Base-by-base conservation (phyloP, 2,113 vertebrate genomes). In the Pachypanchax playfairii region DNA sequence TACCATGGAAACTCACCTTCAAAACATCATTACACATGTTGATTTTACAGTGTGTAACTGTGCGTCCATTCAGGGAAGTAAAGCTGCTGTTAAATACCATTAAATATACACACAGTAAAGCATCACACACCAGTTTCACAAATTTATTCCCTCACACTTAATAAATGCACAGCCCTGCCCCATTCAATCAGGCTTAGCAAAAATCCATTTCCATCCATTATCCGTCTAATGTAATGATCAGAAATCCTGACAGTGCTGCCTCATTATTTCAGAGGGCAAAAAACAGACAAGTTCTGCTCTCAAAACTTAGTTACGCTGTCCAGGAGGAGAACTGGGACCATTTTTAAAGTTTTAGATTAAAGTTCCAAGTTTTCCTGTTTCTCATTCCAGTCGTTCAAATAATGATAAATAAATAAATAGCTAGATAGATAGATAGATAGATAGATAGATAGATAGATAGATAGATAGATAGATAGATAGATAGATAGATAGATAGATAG, bases 1-100 rank as follows among this genome's bases (percentile, higher is more conserved):
- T 65, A 28, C 65, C 60, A 67, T 70, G 57, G 73, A 60, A 64
- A 76, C 65, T 5, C 50, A 38, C 55, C 51, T 54, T 63, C 41
- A 24, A 18, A 73, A 59, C 57, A 54, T 67, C 48, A 13, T 42
- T 24, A 41, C 26, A 48, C 48, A 44, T 54, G 65, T 36, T 58
- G 26, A 42, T 13, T 42, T 14, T 10, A 47, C 25, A 59, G 20
- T 17, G n/a, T 20, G 6, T 29, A 14, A 38, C 20, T 56, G 0
- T 13, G 6, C 21, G 24, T 53, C 58, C 10, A 18, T 49, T 41
- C 36, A 12, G 7, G 44, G 7, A 31, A 35, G n/a, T n/a, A n/a
- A n/a, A n/a, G 4, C 31, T 4, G 17, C 29, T 41, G 31, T 26
- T 21, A 61, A 20, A 36, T 28, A 24, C 20, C 26, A 50, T 4